Percentiles rank a stretch among this genome's conserved stretches.
These are phyloP conservation scores for Actias luna DNA, from an alignment of 2,888 invertebrate genomes.

Conservation along the genomic window DNA sequence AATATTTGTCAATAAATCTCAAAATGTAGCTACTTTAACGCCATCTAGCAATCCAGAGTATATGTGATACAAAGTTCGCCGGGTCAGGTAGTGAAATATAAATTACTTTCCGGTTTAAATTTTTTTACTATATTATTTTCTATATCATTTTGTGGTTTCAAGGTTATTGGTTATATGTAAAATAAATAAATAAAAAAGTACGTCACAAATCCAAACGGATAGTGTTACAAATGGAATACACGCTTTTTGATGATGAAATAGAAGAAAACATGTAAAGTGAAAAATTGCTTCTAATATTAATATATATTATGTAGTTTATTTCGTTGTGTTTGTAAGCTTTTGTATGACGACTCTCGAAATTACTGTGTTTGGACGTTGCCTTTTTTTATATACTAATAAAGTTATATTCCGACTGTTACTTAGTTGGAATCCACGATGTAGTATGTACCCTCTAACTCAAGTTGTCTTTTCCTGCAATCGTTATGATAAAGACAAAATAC, in stretches of 20 bases:
- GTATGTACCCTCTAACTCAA: too few species aligned
- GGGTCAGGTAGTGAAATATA: too few species aligned
- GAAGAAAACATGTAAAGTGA: slow-evolving; percentile 52
- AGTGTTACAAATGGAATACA: slow-evolving; percentile 29
- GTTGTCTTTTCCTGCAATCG: too few species aligned
- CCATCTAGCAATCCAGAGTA: too few species aligned
- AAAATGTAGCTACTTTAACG: too few species aligned
- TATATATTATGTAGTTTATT: slow-evolving; percentile 53
- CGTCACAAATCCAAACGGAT: slow-evolving; percentile 10
- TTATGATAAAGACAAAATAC: too few species aligned
- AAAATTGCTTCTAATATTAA: slow-evolving; percentile 56
- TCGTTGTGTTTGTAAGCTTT: slow-evolving; percentile 55
- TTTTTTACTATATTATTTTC: too few species aligned
- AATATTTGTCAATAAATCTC: too few species aligned
- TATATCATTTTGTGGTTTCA: too few species aligned
- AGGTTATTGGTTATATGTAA: neutral
- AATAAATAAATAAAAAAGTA: neutral
- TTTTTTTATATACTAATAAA: slow-evolving; percentile 10
- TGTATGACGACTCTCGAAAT: slow-evolving; percentile 31
- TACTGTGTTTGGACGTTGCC: neutral
- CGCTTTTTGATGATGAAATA: slow-evolving; percentile 54
- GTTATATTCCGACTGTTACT: neutral
- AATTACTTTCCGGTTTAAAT: too few species aligned
- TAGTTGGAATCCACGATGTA: neutral
- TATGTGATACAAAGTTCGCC: too few species aligned